Conservation (phyloP, 92 coral and sea anemone species). For the Epizoanthus rinbou region DNA sequence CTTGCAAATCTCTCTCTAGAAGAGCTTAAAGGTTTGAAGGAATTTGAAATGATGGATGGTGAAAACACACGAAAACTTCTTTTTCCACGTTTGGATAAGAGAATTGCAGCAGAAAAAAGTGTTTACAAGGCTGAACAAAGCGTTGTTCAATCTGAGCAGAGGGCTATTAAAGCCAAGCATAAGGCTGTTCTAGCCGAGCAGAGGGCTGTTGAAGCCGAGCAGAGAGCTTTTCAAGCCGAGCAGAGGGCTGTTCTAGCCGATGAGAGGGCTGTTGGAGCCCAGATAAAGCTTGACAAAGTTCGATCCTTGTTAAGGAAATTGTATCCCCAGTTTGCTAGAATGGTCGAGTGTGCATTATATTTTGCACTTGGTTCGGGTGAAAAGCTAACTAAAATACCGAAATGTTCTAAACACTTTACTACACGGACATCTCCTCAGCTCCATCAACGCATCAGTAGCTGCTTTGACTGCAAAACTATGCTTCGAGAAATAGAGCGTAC, state of each 20-base stretch:
- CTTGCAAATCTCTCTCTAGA: no score
- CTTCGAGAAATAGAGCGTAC: neutral
- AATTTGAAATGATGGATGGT: no score
- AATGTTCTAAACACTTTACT: neutral
- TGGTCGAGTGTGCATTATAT: conserved; percentile 28
- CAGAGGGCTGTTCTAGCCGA: neutral
- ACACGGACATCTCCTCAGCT: neutral
- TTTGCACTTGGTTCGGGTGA: conserved; percentile 23
- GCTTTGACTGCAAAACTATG: neutral
- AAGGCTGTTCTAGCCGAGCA: neutral
- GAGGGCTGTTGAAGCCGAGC: no score
- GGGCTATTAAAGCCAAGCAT: neutral
- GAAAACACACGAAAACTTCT: no score
- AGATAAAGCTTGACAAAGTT: neutral
- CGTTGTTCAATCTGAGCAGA: neutral
- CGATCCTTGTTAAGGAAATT: neutral
- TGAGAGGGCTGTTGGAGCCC: no score
- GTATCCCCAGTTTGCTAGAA: neutral
- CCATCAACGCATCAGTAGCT: no score
- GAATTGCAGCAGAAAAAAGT: neutral
- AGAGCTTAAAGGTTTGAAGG: no score
- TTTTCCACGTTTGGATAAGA: neutral
- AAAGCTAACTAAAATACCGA: neutral
- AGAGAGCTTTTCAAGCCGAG: neutral
- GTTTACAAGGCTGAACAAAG: neutral